These are phyloP conservation scores for Ptychodera flava DNA, from an alignment of 35 echinoderm and acorn worm genomes.

Conservation along the genomic window DNA sequence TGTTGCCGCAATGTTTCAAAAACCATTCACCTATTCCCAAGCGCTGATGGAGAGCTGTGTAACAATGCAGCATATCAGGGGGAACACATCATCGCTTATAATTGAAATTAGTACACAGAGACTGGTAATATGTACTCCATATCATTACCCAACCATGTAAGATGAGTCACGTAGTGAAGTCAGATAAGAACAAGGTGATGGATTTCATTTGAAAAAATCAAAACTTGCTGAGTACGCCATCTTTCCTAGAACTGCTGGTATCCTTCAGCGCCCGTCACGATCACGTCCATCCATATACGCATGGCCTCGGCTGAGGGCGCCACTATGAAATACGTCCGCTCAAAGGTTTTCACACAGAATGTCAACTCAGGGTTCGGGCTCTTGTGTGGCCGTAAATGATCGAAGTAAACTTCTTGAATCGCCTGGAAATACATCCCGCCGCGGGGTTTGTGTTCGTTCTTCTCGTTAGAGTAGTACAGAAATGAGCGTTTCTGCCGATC, in stretches of 20 bases:
- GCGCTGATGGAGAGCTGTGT: too few species aligned
- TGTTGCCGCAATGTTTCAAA: too few species aligned
- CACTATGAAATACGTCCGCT: constrained; percentile 87
- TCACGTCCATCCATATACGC: constrained; percentile 97
- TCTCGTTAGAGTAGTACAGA: constrained; percentile 75
- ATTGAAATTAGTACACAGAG: too few species aligned
- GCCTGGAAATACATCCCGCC: constrained; percentile 98
- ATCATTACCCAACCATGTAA: too few species aligned
- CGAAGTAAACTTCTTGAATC: constrained; percentile 94
- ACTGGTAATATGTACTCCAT: too few species aligned
- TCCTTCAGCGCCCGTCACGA: constrained; percentile 85
- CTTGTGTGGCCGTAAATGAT: constrained; percentile 87
- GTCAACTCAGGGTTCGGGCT: constrained; percentile 81
- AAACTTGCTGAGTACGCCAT: too few species aligned
- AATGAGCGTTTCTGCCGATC: constrained; percentile 89
- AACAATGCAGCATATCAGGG: too few species aligned
- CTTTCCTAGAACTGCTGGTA: constrained; percentile 74
- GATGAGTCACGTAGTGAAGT: too few species aligned
- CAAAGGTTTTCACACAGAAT: constrained; percentile 90
- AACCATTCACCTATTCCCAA: too few species aligned
- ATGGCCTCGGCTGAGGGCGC: constrained; percentile 89
- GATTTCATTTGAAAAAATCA: too few species aligned
- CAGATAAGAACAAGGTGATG: too few species aligned
- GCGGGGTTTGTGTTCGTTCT: constrained; percentile 65
- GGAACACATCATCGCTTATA: too few species aligned